These are phyloP conservation scores for Nasonia giraulti DNA, from an alignment of 1,140 invertebrate genomes.

Conservation along the genomic window DNA sequence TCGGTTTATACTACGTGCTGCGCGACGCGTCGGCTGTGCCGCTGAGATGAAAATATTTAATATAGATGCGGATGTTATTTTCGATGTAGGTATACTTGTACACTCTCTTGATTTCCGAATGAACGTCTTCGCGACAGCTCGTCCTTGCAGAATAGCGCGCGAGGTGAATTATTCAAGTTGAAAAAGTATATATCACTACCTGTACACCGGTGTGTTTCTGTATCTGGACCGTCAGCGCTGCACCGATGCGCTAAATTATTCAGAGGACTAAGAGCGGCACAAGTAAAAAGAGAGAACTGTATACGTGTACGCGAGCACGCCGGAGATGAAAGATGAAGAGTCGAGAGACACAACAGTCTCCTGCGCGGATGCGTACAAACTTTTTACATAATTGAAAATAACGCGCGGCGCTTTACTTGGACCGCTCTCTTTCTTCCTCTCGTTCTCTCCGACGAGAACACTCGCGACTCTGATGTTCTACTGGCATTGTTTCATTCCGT, in stretches of 20 bases:
- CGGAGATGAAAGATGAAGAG: slow-evolving; percentile 20
- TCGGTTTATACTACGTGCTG: background rate
- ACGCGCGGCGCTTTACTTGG: background rate
- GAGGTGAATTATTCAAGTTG: slow-evolving; percentile 24
- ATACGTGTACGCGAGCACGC: background rate
- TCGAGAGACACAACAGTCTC: slow-evolving; percentile 21
- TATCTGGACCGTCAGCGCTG: slow-evolving; percentile 8
- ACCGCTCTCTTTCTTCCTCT: background rate
- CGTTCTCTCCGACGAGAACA: no score
- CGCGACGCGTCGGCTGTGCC: background rate
- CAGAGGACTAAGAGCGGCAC: slow-evolving; percentile 17
- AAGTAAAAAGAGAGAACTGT: slow-evolving; percentile 19
- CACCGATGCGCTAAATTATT: slow-evolving; percentile 27
- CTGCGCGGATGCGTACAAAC: slow-evolving; percentile 16
- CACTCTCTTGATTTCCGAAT: no score
- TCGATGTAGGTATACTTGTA: background rate
- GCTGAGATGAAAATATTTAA: background rate
- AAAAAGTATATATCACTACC: slow-evolving; percentile 1
- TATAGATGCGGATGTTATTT: slow-evolving; percentile 1
- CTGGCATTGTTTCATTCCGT: background rate
- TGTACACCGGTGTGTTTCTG: background rate
- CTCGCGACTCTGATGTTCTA: no score
- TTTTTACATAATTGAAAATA: slow-evolving; percentile 38
- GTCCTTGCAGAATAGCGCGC: no score
- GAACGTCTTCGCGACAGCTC: no score